Evolutionary conservation across 2,797 vertebrate species (phyloP).

Genomic region (Choloepus didactylus): DNA sequence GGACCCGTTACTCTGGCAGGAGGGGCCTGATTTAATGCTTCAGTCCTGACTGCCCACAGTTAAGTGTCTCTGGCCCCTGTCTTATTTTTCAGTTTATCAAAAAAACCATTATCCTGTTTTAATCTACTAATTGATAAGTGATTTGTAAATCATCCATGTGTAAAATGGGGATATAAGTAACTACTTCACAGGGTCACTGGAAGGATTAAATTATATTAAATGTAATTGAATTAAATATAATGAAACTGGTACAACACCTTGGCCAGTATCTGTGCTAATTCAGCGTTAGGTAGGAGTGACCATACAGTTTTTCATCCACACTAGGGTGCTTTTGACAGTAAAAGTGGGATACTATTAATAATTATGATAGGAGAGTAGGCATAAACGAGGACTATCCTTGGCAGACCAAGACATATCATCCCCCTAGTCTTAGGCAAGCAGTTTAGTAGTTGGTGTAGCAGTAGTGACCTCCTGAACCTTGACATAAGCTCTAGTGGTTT

Average conservation of each 20-base stretch:
- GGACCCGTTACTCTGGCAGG: not conserved
- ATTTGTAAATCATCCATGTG: not conserved
- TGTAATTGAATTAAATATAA: not conserved
- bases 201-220: not conserved
- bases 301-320: not conserved
- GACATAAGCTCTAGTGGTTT: not conserved
- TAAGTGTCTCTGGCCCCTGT: not conserved
- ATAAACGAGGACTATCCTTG: not conserved
- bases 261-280: not conserved
- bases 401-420: not conserved
- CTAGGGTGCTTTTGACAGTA: not conserved
- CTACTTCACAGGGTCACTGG: not conserved
- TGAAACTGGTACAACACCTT: not conserved
- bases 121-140: slow-evolving; percentile 19
- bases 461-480: not conserved
- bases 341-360: not conserved
- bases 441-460: not conserved
- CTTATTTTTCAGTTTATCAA: not conserved
- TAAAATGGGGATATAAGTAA: not conserved
- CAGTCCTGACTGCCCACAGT: not conserved
- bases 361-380: not conserved
- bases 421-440: not conserved
- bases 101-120: not conserved
- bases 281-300: not conserved
- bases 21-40: not conserved